Evolutionary conservation across 2,113 vertebrate genomes (phyloP).

Genomic region (Microcebus griseorufus): DNA sequence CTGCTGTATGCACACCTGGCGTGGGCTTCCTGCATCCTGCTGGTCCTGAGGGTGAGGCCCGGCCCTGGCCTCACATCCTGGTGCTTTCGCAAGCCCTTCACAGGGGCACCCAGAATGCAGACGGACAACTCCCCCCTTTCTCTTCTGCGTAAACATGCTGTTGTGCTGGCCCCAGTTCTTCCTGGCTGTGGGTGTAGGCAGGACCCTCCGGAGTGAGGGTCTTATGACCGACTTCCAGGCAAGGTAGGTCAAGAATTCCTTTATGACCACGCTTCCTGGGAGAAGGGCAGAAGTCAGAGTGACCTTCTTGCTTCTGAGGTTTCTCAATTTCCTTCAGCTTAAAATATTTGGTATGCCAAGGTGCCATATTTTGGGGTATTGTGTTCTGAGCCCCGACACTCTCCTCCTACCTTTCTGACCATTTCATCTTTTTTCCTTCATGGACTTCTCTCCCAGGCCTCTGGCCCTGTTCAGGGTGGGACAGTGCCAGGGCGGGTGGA

Average conservation of each 20-base stretch:
- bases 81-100: neutral
- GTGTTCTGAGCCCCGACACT: neutral
- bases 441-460: neutral
- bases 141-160: neutral
- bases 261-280: neutral
- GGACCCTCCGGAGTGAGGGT: neutral
- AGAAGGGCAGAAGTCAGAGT: neutral
- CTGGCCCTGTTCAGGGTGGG: neutral
- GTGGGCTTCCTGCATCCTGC: neutral
- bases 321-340: neutral
- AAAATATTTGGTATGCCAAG: neutral
- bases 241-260: neutral
- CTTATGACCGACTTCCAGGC: neutral
- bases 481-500: neutral
- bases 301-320: neutral
- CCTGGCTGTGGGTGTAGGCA: neutral
- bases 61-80: neutral
- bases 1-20: too few species aligned
- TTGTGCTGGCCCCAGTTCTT: too few species aligned
- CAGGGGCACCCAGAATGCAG: too few species aligned
- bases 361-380: neutral
- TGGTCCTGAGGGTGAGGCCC: neutral
- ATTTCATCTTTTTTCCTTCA: too few species aligned
- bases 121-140: neutral
- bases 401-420: neutral